These are phyloP conservation scores for Vombatus ursinus DNA, from an alignment of 2,113 vertebrate genomes.

Conservation along the genomic window DNA sequence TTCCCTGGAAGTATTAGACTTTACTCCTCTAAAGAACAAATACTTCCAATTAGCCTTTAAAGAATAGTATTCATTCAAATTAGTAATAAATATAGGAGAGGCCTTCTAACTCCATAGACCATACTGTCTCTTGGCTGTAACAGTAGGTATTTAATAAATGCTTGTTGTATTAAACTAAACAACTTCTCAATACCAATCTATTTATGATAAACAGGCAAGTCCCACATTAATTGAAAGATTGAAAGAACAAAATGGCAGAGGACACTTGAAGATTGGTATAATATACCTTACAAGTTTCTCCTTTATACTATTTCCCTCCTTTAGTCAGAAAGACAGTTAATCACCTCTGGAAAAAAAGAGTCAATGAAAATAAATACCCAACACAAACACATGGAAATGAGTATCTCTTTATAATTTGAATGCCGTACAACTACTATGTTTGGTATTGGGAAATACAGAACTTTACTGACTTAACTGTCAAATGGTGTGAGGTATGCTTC, in stretches of 20 bases:
- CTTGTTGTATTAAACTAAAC: not conserved
- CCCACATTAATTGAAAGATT: not conserved
- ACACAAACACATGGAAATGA: not conserved
- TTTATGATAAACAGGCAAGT: not conserved
- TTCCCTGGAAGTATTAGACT: not conserved
- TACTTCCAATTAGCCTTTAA: not conserved
- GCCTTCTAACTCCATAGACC: not conserved
- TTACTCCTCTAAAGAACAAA: not conserved
- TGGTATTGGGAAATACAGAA: not conserved
- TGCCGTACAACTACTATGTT: not conserved
- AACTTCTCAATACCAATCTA: not conserved
- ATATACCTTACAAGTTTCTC: constrained; percentile 2
- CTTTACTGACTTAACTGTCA: not conserved
- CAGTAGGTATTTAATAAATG: not conserved
- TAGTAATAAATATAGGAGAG: not conserved
- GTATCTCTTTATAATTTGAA: not conserved
- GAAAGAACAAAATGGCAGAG: not conserved
- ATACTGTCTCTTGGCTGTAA: not conserved
- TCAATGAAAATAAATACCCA: not conserved
- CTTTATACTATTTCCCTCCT: not conserved
- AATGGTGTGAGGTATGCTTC: not conserved
- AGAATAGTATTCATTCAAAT: not conserved
- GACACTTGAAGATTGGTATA: not conserved
- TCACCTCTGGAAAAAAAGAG: too few relatives aligned
- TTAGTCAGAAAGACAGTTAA: not conserved